Evolutionary conservation across 2,888 invertebrate genomes (phyloP), one percentile per base, ranked within the genome.

Genomic region (Hymenopus coronatus): DNA sequence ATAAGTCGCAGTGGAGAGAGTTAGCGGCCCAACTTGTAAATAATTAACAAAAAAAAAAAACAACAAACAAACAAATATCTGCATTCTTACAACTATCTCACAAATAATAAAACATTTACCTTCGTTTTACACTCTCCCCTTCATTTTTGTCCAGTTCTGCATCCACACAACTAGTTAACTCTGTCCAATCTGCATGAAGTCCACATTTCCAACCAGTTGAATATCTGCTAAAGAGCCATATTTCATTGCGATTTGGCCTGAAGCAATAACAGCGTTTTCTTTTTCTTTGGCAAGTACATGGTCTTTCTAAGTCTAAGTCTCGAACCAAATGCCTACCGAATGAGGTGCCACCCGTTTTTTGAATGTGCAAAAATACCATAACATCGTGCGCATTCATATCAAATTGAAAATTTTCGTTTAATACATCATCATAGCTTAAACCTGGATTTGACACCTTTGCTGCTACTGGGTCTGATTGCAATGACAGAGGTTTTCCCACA

Each of bases 181-280:
- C 99, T 3, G 99, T 99, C 97, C 98, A 99, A 94, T 99, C 99
- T 40, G 99, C 98, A 93, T 99, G 99, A 85, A 99, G 95, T 88
- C 99, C 99, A 94, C 99, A 99, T 92, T 97, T 97, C 99, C 99
- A 99, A 91, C 99, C 99, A 40, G 98, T 99, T 88, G 98, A 98
- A 94, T 98, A 99, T 92, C 99, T 96, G 93, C 98, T 98, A 94
- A 99, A 99, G 91, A 99, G 95, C 99, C 99, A 99, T 93, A 97
- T 97, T 94, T 98, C 98, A 93, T 97, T 97, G 92, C 97, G 96
- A 94, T 97, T 97, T 91, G 98, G 98, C 92, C 98, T 96, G 94
- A 97, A 98, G 94, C 98, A 98, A 94, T 97, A 97, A 94, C 98
- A 98, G 91, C 98, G 96, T 94, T 98, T 98, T 91, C 97, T 95